phyloP scores from a whole-genome alignment of 2,797 vertebrate genomes.

The Cynodonichthys magdalenae region DNA sequence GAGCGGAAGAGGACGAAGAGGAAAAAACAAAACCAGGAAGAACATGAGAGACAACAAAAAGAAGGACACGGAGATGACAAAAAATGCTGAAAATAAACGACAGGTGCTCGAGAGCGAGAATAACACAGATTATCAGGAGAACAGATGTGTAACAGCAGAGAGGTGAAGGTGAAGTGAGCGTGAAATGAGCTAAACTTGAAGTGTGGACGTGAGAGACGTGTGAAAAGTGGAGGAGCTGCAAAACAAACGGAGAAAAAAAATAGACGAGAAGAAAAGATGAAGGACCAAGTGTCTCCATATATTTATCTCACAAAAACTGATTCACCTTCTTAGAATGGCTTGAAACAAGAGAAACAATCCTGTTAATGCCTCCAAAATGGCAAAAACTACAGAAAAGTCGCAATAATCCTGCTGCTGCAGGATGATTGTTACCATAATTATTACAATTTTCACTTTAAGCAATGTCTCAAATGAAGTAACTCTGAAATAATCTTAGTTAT shows the following conservation, averaged over 20 bases:
- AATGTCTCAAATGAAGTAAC: too few species aligned
- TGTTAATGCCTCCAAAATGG: not conserved
- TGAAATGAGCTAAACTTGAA: slow-evolving; percentile 35
- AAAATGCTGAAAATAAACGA: slow-evolving; percentile 40
- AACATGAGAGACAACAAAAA: slow-evolving; percentile 44
- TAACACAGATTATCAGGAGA: slow-evolving; percentile 19
- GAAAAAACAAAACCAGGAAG: slow-evolving; percentile 26
- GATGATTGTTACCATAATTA: too few species aligned
- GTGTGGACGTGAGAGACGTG: slow-evolving; percentile 18
- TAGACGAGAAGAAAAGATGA: not conserved
- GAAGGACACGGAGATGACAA: slow-evolving; percentile 39
- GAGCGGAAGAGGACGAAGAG: slow-evolving; percentile 24
- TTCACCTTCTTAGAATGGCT: not conserved
- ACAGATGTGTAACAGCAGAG: slow-evolving; percentile 14
- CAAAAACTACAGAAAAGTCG: not conserved
- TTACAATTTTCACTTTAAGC: too few species aligned
- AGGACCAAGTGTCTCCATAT: not conserved
- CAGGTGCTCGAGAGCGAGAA: slow-evolving; percentile 35
- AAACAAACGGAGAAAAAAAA: slow-evolving; percentile 12
- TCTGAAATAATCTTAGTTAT: too few species aligned
- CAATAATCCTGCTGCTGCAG: not conserved
- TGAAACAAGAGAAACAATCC: not conserved
- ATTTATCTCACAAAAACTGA: too few species aligned
- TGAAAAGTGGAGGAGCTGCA: slow-evolving; percentile 17
- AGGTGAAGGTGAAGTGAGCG: slow-evolving; percentile 23